Evolutionary conservation across 1,140 invertebrate genomes (phyloP).

Genomic region (Cydia amplana): DNA sequence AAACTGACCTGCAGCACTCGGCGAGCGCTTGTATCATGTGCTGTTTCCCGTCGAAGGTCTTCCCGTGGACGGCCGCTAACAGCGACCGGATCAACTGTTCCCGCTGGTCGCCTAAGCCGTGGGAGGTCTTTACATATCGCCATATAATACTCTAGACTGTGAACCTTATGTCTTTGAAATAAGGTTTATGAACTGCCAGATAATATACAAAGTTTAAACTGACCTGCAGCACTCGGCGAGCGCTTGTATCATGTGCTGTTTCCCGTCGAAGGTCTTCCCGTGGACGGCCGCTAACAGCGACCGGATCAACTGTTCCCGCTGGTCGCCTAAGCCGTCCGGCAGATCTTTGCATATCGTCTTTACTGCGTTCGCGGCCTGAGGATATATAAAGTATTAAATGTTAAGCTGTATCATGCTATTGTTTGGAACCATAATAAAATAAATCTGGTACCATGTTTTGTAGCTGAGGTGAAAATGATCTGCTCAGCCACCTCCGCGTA

Average conservation of each 20-base stretch:
- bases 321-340: constrained; percentile 82
- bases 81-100: constrained; percentile 85
- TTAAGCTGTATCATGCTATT: background rate
- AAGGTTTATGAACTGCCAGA: no score
- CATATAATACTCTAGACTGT: background rate
- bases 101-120: constrained; percentile 83
- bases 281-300: constrained; percentile 86
- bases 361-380: constrained; percentile 88
- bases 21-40: constrained; percentile 88
- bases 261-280: constrained; percentile 93
- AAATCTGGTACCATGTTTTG: no score
- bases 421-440: no score
- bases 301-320: constrained; percentile 84
- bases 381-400: constrained; percentile 29
- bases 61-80: constrained; percentile 85
- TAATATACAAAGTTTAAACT: constrained; percentile 47
- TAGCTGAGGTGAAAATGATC: no score
- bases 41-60: constrained; percentile 94
- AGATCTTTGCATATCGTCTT: constrained; percentile 89
- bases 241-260: constrained; percentile 89
- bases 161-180: no score
- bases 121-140: constrained; percentile 89
- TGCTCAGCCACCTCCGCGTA: no score
- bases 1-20: constrained; percentile 81
- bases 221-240: constrained; percentile 88